A percentile compares a stretch with the other conserved stretches of the same genome.
Conservation (phyloP, 2,797 vertebrate species). For the Gymnoscopelus braueri region DNA sequence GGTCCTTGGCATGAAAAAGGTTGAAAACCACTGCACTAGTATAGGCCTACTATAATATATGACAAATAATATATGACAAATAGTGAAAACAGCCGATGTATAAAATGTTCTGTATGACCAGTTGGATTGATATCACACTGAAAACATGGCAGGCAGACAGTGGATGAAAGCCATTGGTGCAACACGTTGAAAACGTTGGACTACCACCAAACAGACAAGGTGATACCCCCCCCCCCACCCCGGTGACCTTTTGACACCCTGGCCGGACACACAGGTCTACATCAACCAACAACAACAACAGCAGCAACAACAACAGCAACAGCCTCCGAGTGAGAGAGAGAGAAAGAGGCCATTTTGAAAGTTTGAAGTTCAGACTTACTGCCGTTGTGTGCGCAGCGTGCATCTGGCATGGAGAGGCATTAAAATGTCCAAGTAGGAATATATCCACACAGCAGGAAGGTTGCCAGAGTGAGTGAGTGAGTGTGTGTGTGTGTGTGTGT, state of each 20-base stretch:
- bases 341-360: neutral
- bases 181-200: too few species aligned
- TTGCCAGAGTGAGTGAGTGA: slow-evolving; percentile 51
- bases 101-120: too few species aligned
- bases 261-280: neutral
- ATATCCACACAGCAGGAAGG: slow-evolving; percentile 53
- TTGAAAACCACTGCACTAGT: too few species aligned
- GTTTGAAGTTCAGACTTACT: slow-evolving; percentile 61
- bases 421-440: slow-evolving; percentile 52
- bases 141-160: neutral
- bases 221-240: too few species aligned
- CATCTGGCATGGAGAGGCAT: slow-evolving; percentile 74
- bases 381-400: slow-evolving; percentile 41
- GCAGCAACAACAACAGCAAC: neutral
- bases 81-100: too few species aligned
- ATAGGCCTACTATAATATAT: too few species aligned
- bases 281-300: slow-evolving; percentile 4
- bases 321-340: neutral
- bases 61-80: too few species aligned
- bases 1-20: too few species aligned
- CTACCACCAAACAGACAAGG: too few species aligned
- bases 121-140: too few species aligned
- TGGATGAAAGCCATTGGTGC: neutral
- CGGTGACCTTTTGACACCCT: too few species aligned
- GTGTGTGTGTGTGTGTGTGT: neutral